Conservation (phyloP, 2,888 invertebrate species). For the Pandemis cinnamomeana region DNA sequence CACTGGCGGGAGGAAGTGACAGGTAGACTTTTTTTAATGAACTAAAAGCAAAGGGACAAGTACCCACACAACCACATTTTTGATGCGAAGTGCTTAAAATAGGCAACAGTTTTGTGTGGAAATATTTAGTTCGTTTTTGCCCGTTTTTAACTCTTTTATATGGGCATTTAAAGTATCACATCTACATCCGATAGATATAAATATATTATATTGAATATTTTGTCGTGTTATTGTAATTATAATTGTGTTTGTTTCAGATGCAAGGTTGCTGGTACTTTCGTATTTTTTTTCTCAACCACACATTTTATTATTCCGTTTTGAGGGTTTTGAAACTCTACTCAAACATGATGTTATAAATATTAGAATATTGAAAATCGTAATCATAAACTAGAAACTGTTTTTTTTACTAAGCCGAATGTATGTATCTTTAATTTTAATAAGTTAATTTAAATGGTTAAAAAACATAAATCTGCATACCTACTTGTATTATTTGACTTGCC, state of each 20-base stretch:
- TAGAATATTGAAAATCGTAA: not conserved
- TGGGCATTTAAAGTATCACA: too few relatives aligned
- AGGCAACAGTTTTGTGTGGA: too few relatives aligned
- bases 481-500: not conserved
- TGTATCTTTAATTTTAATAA: not conserved
- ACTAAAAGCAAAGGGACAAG: not conserved
- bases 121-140: too few relatives aligned
- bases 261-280: not conserved
- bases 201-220: too few relatives aligned
- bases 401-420: too few relatives aligned
- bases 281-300: not conserved
- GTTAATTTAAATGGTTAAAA: not conserved
- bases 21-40: not conserved
- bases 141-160: too few relatives aligned
- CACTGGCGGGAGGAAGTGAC: conserved; percentile 74
- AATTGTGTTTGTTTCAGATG: conserved; percentile 5
- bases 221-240: not conserved
- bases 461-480: not conserved
- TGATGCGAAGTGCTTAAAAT: too few relatives aligned
- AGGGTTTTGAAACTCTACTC: not conserved
- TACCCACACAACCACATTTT: not conserved
- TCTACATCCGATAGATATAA: too few relatives aligned
- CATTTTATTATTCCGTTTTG: not conserved
- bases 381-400: not conserved
- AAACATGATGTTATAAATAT: not conserved